phyloP scores from a whole-genome alignment of 1,140 invertebrate genomes.

The Brachionus koreanus region DNA sequence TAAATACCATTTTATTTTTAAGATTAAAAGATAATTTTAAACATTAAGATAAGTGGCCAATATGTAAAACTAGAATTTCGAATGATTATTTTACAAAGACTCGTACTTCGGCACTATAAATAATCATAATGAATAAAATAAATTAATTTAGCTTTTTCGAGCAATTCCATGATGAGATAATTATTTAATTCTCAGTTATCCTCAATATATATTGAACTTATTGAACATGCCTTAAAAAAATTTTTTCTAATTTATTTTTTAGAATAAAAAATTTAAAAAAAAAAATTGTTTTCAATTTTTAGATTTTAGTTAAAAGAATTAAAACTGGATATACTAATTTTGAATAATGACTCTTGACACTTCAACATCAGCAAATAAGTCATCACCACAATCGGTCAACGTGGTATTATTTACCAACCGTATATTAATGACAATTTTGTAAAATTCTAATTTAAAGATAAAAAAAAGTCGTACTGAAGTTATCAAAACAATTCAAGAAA shows the following conservation, averaged over 20 bases:
- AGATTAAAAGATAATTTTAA: neutral
- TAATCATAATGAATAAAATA: neutral
- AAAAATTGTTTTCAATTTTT: neutral
- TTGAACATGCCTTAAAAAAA: no score
- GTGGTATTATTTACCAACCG: neutral
- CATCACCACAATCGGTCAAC: neutral
- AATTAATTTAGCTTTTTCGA: no score
- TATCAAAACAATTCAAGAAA: constrained; percentile 38
- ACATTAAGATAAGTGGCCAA: neutral
- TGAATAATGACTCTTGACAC: constrained; percentile 33
- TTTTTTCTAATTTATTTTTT: neutral
- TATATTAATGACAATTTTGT: neutral
- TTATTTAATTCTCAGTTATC: neutral
- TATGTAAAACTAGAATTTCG: neutral
- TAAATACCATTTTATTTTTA: no score
- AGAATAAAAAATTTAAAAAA: neutral
- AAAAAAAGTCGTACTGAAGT: constrained; percentile 39
- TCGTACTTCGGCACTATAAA: neutral
- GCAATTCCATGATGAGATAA: neutral
- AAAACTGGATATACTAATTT: constrained; percentile 6
- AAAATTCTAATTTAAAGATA: neutral
- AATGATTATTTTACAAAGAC: neutral
- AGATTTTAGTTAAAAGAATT: neutral
- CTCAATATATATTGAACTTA: neutral
- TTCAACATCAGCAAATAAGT: neutral